Conservation (phyloP, 2,888 invertebrate species). For the Ormyrus rosae region DNA sequence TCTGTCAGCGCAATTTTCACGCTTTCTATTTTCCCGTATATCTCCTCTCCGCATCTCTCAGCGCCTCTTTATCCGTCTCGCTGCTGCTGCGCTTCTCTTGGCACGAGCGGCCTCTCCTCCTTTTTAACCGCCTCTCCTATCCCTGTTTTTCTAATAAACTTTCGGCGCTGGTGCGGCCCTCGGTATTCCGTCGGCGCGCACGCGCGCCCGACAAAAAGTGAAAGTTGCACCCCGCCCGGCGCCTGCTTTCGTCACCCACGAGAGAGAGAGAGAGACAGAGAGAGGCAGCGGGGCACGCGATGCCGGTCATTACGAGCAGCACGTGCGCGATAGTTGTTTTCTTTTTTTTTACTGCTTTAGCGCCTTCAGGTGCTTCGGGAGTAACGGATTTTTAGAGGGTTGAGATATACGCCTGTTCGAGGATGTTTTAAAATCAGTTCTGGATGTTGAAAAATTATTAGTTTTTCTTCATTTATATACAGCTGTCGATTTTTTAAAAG, state of each 20-base stretch:
- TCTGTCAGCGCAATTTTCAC: slow-evolving; percentile 62
- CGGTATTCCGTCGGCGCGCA: slow-evolving; percentile 23
- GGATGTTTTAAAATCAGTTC: neutral
- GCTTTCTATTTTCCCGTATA: slow-evolving; percentile 49
- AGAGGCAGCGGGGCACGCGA: neutral
- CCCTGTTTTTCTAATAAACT: slow-evolving; percentile 41
- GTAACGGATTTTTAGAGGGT: no score
- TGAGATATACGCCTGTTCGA: neutral
- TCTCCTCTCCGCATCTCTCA: slow-evolving; percentile 32
- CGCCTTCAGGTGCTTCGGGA: neutral
- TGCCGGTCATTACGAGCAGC: slow-evolving; percentile 30
- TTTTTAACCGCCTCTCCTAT: neutral
- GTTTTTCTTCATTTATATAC: neutral
- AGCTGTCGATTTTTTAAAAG: no score
- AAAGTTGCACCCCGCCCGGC: slow-evolving; percentile 31
- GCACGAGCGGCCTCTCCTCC: neutral
- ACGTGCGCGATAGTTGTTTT: slow-evolving; percentile 7
- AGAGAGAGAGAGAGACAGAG: neutral
- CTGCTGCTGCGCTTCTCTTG: no score
- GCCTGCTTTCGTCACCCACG: slow-evolving; percentile 21
- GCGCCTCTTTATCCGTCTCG: neutral
- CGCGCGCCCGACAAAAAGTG: slow-evolving; percentile 17
- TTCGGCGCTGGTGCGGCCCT: slow-evolving; percentile 11
- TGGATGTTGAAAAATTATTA: neutral
- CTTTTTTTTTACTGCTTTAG: slow-evolving; percentile 16